Conservation (phyloP, 2,888 invertebrate species). For the Papilio protenor region DNA sequence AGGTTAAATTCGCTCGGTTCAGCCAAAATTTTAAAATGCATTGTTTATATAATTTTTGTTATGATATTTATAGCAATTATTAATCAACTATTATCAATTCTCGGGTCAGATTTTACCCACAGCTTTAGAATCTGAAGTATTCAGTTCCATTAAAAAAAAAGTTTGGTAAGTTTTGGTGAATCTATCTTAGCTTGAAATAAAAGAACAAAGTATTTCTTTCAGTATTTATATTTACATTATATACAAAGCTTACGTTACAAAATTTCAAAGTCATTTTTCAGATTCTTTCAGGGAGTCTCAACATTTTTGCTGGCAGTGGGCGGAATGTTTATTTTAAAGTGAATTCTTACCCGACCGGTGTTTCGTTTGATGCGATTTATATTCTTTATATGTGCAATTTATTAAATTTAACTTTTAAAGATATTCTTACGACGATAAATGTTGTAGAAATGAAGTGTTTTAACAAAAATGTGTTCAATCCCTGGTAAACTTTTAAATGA, state of each 20-base stretch:
- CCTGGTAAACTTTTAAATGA: neutral
- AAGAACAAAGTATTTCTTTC: constrained; percentile 44
- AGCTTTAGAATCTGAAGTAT: neutral
- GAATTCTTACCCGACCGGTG: constrained; percentile 31
- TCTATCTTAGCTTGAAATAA: constrained; percentile 32
- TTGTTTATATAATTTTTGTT: neutral
- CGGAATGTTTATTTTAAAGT: constrained; percentile 35
- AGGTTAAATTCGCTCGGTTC: neutral
- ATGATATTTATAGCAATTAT: neutral
- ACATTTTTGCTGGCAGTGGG: constrained; percentile 58
- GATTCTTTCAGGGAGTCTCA: constrained; percentile 63
- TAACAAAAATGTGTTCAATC: neutral
- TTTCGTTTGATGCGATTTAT: constrained; percentile 35
- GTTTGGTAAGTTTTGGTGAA: neutral
- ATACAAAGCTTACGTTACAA: constrained; percentile 55
- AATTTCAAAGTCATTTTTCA: constrained; percentile 66
- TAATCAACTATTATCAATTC: neutral
- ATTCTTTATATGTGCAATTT: constrained; percentile 14
- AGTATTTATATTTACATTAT: constrained; percentile 55
- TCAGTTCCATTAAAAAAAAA: neutral
- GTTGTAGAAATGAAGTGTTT: neutral
- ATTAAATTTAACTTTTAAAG: constrained; percentile 7
- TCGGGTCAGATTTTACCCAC: neutral
- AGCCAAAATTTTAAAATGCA: neutral
- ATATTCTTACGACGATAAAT: neutral